Conservation (phyloP, 2,797 vertebrate species). For the Ataeniobius toweri region DNA sequence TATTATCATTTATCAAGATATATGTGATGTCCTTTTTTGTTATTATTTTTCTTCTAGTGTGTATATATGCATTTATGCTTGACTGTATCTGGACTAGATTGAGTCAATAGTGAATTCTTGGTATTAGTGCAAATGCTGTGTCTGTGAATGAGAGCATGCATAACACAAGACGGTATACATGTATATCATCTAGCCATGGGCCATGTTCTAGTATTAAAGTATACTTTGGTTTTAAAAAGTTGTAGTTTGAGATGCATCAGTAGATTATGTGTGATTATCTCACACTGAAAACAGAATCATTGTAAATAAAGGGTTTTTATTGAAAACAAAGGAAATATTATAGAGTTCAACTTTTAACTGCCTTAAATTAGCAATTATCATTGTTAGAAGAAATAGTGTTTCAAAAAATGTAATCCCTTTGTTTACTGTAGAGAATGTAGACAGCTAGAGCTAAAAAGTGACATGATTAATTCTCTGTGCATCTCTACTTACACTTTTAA, state of each 20-base stretch:
- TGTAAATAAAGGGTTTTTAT: background rate
- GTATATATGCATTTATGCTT: slow-evolving; percentile 8
- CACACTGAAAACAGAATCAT: background rate
- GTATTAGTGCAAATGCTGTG: slow-evolving; percentile 13
- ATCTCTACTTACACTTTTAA: background rate
- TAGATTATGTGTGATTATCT: background rate
- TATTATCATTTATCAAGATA: slow-evolving; percentile 42
- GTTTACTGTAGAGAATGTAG: background rate
- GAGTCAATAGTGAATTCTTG: slow-evolving; percentile 12
- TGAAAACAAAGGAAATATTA: background rate
- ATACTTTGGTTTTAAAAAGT: background rate
- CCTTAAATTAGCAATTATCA: background rate
- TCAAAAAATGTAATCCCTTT: background rate
- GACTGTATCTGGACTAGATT: slow-evolving; percentile 13
- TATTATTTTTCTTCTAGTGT: background rate
- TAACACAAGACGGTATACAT: slow-evolving; percentile 14
- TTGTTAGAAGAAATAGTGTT: background rate
- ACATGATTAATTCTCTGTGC: background rate
- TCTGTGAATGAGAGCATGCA: slow-evolving; percentile 34
- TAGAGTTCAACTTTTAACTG: background rate
- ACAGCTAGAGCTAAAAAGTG: background rate
- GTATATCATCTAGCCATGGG: background rate
- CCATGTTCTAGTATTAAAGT: background rate
- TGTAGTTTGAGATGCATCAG: background rate
- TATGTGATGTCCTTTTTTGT: slow-evolving; percentile 8